Evolutionary conservation across 2,888 invertebrate genomes (phyloP).

Genomic region (Napeogenes inachia): DNA sequence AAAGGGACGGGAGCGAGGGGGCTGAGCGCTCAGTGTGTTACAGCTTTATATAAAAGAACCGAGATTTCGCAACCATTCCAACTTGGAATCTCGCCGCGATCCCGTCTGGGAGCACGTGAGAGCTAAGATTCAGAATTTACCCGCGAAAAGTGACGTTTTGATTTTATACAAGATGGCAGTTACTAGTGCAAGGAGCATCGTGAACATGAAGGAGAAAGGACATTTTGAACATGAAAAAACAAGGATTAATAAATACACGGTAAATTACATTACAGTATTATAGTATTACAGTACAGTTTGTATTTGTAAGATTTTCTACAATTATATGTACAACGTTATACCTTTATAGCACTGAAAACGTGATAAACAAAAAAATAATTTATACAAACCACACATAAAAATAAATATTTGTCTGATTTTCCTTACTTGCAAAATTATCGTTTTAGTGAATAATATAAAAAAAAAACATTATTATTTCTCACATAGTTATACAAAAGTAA

Average conservation of each 20-base stretch:
- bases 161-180: slow-evolving; percentile 60
- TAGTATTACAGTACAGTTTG: too few relatives aligned
- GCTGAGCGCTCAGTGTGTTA: slow-evolving; percentile 46
- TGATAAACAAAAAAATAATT: too few relatives aligned
- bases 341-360: neutral
- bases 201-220: slow-evolving; percentile 63
- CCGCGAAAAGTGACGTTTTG: slow-evolving; percentile 59
- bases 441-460: too few relatives aligned
- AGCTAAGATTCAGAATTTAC: slow-evolving; percentile 48
- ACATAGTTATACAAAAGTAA: too few relatives aligned
- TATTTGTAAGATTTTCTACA: too few relatives aligned
- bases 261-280: slow-evolving; percentile 37
- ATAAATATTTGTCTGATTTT: too few relatives aligned
- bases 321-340: neutral
- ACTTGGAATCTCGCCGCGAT: slow-evolving; percentile 69
- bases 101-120: slow-evolving; percentile 60
- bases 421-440: too few relatives aligned
- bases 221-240: slow-evolving; percentile 67
- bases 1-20: slow-evolving; percentile 63
- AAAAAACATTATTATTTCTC: too few relatives aligned
- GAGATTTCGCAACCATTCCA: slow-evolving; percentile 69
- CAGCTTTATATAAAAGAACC: slow-evolving; percentile 70
- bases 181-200: slow-evolving; percentile 63
- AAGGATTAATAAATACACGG: slow-evolving; percentile 69
- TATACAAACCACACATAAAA: too few relatives aligned